A percentile compares a stretch with the other conserved stretches of the same genome.
Evolutionary conservation across 2,888 invertebrate species (phyloP).

Genomic region (Parascotia fuliginaria): DNA sequence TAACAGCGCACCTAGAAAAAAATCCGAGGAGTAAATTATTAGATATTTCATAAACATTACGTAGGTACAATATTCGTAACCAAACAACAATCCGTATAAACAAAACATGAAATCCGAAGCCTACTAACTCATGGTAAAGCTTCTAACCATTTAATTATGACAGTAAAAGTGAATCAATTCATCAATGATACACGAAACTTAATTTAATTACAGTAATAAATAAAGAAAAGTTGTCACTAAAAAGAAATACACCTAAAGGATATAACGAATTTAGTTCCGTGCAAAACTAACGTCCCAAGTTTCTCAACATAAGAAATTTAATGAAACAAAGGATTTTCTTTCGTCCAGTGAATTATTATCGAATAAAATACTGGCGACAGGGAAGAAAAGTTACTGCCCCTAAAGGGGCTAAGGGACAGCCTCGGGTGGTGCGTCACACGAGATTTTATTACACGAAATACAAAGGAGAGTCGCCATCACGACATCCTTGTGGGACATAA

Average conservation of each 20-base stretch:
- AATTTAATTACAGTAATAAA: constrained; percentile 6
- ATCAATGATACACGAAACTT: too few relatives aligned
- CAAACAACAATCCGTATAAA: too few relatives aligned
- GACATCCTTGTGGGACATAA: constrained; percentile 60
- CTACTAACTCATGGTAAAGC: too few relatives aligned
- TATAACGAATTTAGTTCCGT: constrained; percentile 34
- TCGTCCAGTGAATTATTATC: constrained; percentile 69
- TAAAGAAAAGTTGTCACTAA: constrained; percentile 5
- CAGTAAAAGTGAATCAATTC: too few relatives aligned
- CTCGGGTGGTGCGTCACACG: constrained; percentile 57
- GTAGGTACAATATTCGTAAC: too few relatives aligned
- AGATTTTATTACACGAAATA: constrained; percentile 76
- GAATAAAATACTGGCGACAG: constrained; percentile 76
- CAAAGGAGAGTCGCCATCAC: constrained; percentile 63
- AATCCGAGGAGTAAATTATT: too few relatives aligned
- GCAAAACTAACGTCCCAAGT: constrained; percentile 52
- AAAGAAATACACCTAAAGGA: constrained; percentile 14
- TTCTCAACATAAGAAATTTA: constrained; percentile 55
- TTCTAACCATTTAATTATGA: too few relatives aligned
- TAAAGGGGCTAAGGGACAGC: constrained; percentile 69
- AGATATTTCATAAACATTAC: too few relatives aligned
- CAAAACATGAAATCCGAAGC: too few relatives aligned
- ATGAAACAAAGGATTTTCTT: constrained; percentile 68
- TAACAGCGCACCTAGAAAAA: too few relatives aligned
- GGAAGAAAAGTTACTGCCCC: constrained; percentile 72